Conservation (phyloP, 2,797 vertebrate species). For the Amazonetta brasiliensis region DNA sequence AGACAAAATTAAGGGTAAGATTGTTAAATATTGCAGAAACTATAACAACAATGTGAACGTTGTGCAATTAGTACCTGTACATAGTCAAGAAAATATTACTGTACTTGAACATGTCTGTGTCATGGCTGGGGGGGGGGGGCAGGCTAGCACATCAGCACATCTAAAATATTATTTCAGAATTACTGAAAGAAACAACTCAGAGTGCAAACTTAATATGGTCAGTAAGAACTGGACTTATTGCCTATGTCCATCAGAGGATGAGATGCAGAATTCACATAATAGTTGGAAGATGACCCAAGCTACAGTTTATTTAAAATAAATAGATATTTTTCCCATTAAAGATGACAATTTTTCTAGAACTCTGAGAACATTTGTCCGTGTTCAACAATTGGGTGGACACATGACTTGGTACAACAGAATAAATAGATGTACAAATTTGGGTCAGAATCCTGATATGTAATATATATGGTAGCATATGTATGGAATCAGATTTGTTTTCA, state of each 20-base stretch:
- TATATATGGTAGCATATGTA: rapidly evolving
- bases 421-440: background rate
- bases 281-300: background rate
- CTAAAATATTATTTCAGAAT: background rate
- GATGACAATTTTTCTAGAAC: background rate
- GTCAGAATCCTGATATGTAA: background rate
- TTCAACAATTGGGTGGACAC: background rate
- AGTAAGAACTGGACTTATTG: background rate
- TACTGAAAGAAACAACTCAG: background rate
- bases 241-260: background rate
- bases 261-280: background rate
- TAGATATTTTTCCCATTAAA: background rate
- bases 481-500: background rate
- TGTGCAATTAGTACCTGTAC: background rate
- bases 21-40: background rate
- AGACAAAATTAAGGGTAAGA: background rate
- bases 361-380: background rate
- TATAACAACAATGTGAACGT: background rate
- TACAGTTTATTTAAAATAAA: rapidly evolving
- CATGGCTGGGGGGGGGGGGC: background rate
- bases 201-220: background rate
- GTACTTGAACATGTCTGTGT: rapidly evolving
- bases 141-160: too few relatives aligned
- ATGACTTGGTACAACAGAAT: background rate
- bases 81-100: background rate